Conservation (phyloP, 92 coral and sea anemone genomes). For the Anthopleura xanthogrammica region DNA sequence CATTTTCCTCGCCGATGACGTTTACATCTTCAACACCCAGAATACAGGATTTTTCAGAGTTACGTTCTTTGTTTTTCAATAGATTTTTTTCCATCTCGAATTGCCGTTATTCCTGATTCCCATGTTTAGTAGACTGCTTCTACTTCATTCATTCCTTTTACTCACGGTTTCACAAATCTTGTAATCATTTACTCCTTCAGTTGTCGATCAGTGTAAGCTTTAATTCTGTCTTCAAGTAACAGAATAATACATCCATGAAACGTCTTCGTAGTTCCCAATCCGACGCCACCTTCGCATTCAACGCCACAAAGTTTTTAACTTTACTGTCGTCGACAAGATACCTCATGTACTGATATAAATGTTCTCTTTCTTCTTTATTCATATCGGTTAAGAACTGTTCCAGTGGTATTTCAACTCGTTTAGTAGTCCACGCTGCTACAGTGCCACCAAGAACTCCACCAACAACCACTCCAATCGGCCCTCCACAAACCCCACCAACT, state of each 20-base stretch:
- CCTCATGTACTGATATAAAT: slow-evolving; percentile 62
- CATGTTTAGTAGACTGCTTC: not conserved
- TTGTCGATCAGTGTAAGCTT: slow-evolving; percentile 40
- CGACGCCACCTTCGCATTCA: slow-evolving; percentile 83
- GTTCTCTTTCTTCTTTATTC: slow-evolving; percentile 72
- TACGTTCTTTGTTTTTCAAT: too few species aligned
- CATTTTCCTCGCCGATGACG: too few species aligned
- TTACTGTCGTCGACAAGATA: slow-evolving; percentile 74
- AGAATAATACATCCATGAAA: slow-evolving; percentile 71
- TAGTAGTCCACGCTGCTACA: slow-evolving; percentile 80
- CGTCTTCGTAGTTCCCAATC: slow-evolving; percentile 67
- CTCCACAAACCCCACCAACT: slow-evolving; percentile 83
- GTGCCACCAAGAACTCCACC: slow-evolving; percentile 82
- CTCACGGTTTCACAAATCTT: not conserved
- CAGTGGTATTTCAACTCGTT: slow-evolving; percentile 36
- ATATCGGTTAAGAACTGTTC: slow-evolving; percentile 75
- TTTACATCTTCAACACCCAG: too few species aligned
- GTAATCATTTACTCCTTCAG: slow-evolving; percentile 1
- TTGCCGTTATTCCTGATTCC: too few species aligned
- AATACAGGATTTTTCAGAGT: too few species aligned
- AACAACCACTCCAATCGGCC: slow-evolving; percentile 70
- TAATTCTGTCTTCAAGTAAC: slow-evolving; percentile 72
- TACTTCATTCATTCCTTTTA: not conserved
- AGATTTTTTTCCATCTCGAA: too few species aligned
- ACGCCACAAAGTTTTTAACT: slow-evolving; percentile 61